These are phyloP conservation scores for Gallinago stenura DNA, from an alignment of 2,797 vertebrate species.

Conservation along the genomic window DNA sequence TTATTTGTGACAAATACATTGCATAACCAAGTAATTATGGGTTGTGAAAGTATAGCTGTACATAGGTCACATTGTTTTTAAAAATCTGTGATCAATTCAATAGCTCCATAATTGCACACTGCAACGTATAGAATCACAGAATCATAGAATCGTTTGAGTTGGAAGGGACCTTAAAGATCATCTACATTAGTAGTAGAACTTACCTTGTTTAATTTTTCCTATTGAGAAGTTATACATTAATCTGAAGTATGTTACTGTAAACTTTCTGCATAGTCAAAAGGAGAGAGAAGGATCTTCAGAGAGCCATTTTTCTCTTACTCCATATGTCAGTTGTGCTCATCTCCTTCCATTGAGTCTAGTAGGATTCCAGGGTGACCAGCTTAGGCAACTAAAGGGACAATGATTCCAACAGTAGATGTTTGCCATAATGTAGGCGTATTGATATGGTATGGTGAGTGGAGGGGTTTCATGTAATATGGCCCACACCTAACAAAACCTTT, in stretches of 20 bases:
- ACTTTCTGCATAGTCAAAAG: background rate
- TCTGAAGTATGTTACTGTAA: background rate
- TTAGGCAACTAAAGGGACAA: background rate
- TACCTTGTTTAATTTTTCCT: background rate
- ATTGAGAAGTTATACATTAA: background rate
- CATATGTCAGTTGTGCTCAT: background rate
- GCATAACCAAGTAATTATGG: background rate
- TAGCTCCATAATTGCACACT: background rate
- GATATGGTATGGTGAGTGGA: background rate
- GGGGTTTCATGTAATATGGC: background rate
- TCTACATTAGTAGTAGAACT: background rate
- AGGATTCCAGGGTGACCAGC: background rate
- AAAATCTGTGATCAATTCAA: background rate
- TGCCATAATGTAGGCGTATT: background rate
- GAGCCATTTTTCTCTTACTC: background rate
- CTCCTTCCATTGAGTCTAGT: background rate
- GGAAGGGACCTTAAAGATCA: background rate
- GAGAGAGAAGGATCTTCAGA: background rate
- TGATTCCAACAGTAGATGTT: background rate
- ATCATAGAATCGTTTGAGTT: too few relatives aligned
- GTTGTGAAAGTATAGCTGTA: background rate
- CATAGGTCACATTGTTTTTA: background rate
- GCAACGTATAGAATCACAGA: too few relatives aligned
- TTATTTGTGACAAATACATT: background rate
- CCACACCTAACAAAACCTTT: background rate